Conservation (phyloP, 1,140 invertebrate species). For the Diachasma alloeum region DNA sequence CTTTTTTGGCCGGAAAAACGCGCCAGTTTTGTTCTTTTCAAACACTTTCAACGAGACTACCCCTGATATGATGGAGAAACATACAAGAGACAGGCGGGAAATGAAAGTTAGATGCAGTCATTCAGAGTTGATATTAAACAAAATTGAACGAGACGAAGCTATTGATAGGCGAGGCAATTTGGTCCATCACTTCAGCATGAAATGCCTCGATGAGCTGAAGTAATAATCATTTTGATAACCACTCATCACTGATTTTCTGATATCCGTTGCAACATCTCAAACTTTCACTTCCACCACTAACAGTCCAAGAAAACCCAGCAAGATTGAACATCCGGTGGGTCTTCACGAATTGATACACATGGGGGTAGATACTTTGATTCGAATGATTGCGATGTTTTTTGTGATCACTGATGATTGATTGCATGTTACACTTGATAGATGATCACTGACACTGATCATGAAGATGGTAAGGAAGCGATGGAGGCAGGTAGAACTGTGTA, state of each 20-base stretch:
- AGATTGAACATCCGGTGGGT: no score
- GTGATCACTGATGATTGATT: not conserved
- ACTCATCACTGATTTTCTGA: no score
- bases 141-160: not conserved
- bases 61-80: conserved; percentile 7
- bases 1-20: not conserved
- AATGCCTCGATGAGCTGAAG: not conserved
- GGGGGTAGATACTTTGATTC: no score
- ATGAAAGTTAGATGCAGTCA: conserved; percentile 7
- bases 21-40: not conserved
- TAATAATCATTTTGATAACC: no score
- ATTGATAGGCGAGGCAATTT: not conserved
- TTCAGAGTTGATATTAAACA: not conserved
- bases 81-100: not conserved
- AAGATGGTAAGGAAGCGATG: not conserved
- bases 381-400: not conserved
- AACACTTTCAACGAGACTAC: not conserved
- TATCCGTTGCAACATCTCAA: not conserved
- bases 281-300: conserved; percentile 1
- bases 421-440: not conserved
- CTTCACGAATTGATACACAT: not conserved
- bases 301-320: not conserved
- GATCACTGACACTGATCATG: not conserved
- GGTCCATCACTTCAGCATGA: not conserved
- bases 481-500: not conserved